Evolutionary conservation across 2,113 vertebrate species (phyloP).

Genomic region (Otocyon megalotis): DNA sequence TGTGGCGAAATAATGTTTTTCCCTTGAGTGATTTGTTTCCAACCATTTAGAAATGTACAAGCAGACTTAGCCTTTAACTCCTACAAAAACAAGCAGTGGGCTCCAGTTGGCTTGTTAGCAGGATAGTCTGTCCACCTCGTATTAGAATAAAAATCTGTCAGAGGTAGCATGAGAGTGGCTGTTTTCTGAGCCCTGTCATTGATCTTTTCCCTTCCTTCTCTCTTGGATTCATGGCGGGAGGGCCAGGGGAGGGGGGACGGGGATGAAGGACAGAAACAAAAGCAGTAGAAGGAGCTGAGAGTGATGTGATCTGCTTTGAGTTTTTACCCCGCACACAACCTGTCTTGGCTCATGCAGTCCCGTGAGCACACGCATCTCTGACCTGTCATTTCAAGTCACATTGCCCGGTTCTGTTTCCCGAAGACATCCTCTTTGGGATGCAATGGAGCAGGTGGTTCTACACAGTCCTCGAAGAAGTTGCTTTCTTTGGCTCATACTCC

Average conservation of each 20-base stretch:
- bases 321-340: background rate
- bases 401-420: background rate
- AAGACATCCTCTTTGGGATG: background rate
- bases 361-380: fast-evolving
- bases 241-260: background rate
- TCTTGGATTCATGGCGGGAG: background rate
- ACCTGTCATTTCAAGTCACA: background rate
- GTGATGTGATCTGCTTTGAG: background rate
- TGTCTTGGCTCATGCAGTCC: fast-evolving
- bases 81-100: background rate
- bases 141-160: background rate
- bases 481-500: no score
- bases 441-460: background rate
- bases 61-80: background rate
- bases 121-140: fast-evolving
- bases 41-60: background rate
- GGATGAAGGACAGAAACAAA: no score
- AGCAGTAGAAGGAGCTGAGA: fast-evolving
- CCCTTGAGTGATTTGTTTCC: background rate
- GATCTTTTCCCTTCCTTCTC: background rate
- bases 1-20: background rate
- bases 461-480: background rate
- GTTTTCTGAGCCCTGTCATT: background rate
- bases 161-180: fast-evolving
- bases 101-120: no score